Conservation (phyloP, 2,888 invertebrate species). For the Caenorhabditis sp. region DNA sequence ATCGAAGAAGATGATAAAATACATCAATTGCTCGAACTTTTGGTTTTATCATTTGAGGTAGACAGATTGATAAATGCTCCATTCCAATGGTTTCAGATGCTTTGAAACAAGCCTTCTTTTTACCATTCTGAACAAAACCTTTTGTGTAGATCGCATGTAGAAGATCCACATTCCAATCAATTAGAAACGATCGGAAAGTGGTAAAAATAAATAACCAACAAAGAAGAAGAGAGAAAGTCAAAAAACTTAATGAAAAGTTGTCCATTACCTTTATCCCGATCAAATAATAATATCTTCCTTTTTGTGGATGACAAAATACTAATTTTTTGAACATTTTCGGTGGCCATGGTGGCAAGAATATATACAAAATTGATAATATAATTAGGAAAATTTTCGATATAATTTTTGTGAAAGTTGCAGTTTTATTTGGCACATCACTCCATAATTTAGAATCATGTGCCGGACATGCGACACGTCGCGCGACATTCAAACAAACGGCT, state of each 20-base stretch:
- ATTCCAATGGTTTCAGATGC: conserved; percentile 37
- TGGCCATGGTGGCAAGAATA: conserved; percentile 42
- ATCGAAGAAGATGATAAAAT: conserved; percentile 44
- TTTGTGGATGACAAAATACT: conserved; percentile 41
- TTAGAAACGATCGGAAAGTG: no score
- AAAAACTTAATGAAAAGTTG: no score
- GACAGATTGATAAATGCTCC: conserved; percentile 40
- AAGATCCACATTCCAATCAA: no score
- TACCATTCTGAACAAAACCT: conserved; percentile 1
- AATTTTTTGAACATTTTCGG: conserved; percentile 35
- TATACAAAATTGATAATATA: conserved; percentile 26
- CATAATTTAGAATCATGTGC: conserved; percentile 44
- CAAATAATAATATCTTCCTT: conserved; percentile 42
- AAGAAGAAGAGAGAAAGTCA: no score
- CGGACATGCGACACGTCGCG: conserved; percentile 39
- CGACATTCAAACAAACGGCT: conserved; percentile 34
- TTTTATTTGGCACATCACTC: conserved; percentile 14
- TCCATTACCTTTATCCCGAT: conserved; percentile 30
- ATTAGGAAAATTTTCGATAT: conserved; percentile 17
- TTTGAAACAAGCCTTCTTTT: conserved; percentile 22
- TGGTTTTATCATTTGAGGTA: conserved; percentile 40
- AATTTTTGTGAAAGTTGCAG: conserved; percentile 5
- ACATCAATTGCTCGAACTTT: conserved; percentile 45
- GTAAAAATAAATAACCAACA: background rate
- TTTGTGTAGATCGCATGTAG: no score